Base-by-base conservation (phyloP, 2,888 invertebrate species). In the Caenorhabditis drosophilae region DNA sequence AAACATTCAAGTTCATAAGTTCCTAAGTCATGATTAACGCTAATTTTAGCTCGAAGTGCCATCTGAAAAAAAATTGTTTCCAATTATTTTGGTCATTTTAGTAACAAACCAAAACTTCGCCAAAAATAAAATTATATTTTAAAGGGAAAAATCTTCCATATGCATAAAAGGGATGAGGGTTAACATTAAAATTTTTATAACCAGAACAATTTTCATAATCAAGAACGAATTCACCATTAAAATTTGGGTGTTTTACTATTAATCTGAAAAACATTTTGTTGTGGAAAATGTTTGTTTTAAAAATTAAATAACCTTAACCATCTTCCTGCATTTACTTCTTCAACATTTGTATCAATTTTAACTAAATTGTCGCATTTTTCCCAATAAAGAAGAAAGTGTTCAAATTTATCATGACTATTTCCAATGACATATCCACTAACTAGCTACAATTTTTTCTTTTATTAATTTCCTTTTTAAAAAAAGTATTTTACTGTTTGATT, bases 41-140 rank as follows among this genome's bases (percentile, higher is more conserved):
- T 15, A 0, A 63, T 35, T 15, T 18, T 20, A 20, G 57, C 52
- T 36, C 54, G 34, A 4, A 54, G 36, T 3, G 54, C 40, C 0
- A 62, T 12, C 56, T 62, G 45, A 36, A 52, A 54, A 4, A 31
- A 26, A 49, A 48, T 4, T 40, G 0, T n/a, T 46, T 16, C 18
- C 1, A 2, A 12, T 40, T 26, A 18, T 9, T 18, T 40, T 16
- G 6, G 4, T 18, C 6, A 20, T 4, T 40, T 40, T 11, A 23
- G 23, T 16, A 25, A 27, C 36, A 42, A 41, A 60, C 66, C 25
- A 60, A 26, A 38, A 60, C 31, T 47, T 66, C 66, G 38, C 66
- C 66, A 12, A 18, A 26, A 6, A n/a, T n/a, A 22, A 40, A 15
- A 16, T 41, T 25, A 22, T 12, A 4, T 18, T 48, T 26, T 42